A percentile compares a stretch with the other conserved stretches of the same genome.
These are phyloP conservation scores for Drosophila nr. perissopoda DNA, from an alignment of 2,888 invertebrate genomes.

Conservation along the genomic window DNA sequence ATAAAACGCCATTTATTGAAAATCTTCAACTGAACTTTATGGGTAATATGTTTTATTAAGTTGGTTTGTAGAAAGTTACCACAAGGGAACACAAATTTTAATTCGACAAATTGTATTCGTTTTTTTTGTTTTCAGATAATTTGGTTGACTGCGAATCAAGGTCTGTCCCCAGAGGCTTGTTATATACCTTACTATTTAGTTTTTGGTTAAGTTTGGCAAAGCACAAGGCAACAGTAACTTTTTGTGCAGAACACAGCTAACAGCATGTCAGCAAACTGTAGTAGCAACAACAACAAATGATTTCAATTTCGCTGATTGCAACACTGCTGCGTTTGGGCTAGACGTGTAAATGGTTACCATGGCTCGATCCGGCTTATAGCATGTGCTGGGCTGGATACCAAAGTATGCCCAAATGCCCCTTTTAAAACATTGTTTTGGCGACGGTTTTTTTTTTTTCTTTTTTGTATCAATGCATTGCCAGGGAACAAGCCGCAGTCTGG, in stretches of 20 bases:
- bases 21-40: background rate
- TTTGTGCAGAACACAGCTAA: slow-evolving; percentile 50
- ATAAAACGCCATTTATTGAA: background rate
- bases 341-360: slow-evolving; percentile 53
- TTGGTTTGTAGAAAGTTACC: background rate
- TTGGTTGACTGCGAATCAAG: background rate
- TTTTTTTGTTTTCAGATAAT: background rate
- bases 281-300: slow-evolving; percentile 49
- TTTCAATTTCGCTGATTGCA: slow-evolving; percentile 77
- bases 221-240: slow-evolving; percentile 44
- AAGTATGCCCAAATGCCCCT: slow-evolving; percentile 73
- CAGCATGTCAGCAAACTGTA: slow-evolving; percentile 45
- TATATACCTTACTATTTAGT: slow-evolving; percentile 22
- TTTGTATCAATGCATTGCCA: slow-evolving; percentile 21
- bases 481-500: slow-evolving; percentile 27
- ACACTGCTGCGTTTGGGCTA: slow-evolving; percentile 28
- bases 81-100: background rate
- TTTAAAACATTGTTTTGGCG: slow-evolving; percentile 71
- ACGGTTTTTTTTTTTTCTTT: slow-evolving; percentile 36
- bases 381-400: slow-evolving; percentile 56
- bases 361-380: slow-evolving; percentile 61
- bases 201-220: slow-evolving; percentile 43
- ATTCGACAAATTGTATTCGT: background rate
- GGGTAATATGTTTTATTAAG: background rate
- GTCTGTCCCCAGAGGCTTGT: slow-evolving; percentile 17